Conservation (phyloP, 1,140 invertebrate genomes). For the Eufriesea mexicana region DNA sequence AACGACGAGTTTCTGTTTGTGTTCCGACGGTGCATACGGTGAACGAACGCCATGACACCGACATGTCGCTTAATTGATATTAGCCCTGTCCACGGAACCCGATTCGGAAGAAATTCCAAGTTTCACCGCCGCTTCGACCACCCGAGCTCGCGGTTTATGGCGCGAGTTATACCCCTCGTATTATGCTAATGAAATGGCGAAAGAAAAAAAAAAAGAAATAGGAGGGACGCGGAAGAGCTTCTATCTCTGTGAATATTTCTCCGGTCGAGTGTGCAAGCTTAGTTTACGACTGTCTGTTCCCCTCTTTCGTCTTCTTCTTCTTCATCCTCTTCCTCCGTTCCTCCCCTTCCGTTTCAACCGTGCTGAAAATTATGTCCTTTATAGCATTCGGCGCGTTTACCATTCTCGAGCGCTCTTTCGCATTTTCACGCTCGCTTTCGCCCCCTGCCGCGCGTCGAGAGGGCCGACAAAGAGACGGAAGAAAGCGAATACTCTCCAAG, state of each 20-base stretch:
- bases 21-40: too few relatives aligned
- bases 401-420: constrained; percentile 32
- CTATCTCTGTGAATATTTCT: not conserved
- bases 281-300: not conserved
- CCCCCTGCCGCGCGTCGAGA: not conserved
- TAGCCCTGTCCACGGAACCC: not conserved
- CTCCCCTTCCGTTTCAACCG: not conserved
- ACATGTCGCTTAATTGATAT: constrained; percentile 15
- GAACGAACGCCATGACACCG: not conserved
- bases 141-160: not conserved
- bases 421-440: constrained; percentile 47
- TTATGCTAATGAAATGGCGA: constrained; percentile 29
- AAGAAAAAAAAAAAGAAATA: not conserved
- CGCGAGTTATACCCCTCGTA: not conserved
- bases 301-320: not conserved
- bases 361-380: constrained; percentile 31
- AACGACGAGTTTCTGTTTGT: not conserved
- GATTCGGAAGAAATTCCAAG: not conserved
- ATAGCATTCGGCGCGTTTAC: constrained; percentile 46
- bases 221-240: too few relatives aligned
- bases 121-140: not conserved
- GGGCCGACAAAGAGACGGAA: constrained; percentile 33
- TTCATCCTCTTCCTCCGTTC: too few relatives aligned
- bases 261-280: not conserved
- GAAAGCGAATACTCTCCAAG: constrained; percentile 27